Evolutionary conservation across 1,140 invertebrate genomes (phyloP).

Genomic region (Chrysoperla carnea): DNA sequence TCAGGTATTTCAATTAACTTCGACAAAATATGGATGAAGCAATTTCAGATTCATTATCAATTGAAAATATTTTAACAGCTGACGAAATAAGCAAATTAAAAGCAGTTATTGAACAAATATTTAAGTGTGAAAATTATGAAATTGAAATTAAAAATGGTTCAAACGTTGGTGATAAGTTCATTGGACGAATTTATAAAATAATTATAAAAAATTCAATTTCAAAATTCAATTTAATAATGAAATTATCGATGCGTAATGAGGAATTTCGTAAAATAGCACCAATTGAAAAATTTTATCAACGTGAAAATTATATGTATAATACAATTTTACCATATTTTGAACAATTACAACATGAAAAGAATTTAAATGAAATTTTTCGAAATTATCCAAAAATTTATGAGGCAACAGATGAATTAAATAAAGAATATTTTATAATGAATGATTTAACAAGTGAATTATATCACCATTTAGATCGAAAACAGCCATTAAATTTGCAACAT

Average conservation of each 20-base stretch:
- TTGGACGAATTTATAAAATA: background rate
- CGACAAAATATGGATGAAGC: too few species aligned
- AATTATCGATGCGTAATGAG: background rate
- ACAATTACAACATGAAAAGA: background rate
- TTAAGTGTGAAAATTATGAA: background rate
- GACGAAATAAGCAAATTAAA: too few species aligned
- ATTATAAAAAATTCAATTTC: background rate
- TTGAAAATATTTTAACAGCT: too few species aligned
- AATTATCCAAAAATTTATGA: background rate
- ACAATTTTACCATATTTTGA: background rate
- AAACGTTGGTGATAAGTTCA: background rate
- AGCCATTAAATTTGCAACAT: background rate
- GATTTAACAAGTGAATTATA: background rate
- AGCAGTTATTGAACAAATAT: too few species aligned
- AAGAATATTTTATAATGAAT: background rate
- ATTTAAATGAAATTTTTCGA: background rate
- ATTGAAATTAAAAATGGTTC: background rate
- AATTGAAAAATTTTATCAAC: background rate
- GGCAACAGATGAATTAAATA: background rate
- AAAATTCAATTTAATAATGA: background rate
- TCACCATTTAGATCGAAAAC: background rate
- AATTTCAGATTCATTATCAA: too few species aligned
- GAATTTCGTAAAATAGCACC: background rate
- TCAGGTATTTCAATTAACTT: too few species aligned
- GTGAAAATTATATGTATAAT: background rate